Conservation (phyloP, 2,113 vertebrate species). For the Columba janthina region DNA sequence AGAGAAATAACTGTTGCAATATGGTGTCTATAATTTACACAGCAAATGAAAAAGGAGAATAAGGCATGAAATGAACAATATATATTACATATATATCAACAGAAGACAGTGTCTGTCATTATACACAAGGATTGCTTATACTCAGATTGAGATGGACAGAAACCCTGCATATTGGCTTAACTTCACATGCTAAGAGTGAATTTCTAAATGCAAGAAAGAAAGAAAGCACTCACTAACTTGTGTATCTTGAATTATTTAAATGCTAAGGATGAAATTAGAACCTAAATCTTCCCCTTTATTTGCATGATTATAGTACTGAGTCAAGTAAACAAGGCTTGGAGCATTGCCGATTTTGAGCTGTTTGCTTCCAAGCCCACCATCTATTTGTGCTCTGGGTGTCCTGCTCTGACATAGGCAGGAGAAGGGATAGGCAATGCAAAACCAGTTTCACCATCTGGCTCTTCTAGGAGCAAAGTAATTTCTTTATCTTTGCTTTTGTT, state of each 20-base stretch:
- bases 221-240: not conserved
- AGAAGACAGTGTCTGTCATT: not conserved
- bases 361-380: not conserved
- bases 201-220: not conserved
- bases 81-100: not conserved
- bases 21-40: not conserved
- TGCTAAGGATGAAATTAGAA: not conserved
- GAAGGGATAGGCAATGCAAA: not conserved
- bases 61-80: not conserved
- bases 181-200: not conserved
- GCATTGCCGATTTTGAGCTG: not conserved
- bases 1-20: not conserved
- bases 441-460: not conserved
- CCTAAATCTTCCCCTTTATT: not conserved
- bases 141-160: not conserved
- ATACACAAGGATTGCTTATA: not conserved
- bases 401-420: not conserved
- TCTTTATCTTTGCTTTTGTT: not conserved
- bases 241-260: not conserved
- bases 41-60: not conserved
- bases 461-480: not conserved
- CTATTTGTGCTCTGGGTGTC: not conserved
- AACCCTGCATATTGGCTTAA: not conserved
- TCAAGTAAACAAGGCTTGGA: accelerated
- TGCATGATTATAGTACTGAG: not conserved